Base-by-base conservation (phyloP, 2,888 invertebrate genomes). In the Cheilosia impressa region DNA sequence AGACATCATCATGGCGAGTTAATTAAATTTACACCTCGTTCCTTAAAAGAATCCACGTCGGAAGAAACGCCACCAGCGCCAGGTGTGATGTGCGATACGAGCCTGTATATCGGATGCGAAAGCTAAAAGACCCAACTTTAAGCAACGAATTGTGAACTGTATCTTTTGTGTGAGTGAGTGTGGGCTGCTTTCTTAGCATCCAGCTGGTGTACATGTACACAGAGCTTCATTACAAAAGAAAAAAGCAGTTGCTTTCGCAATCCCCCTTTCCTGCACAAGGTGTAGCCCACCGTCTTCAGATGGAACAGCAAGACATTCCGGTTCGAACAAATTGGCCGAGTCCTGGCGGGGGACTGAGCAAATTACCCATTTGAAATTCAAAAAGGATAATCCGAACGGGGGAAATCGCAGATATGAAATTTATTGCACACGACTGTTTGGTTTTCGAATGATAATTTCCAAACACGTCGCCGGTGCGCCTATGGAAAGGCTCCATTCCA, bases 11-110 rank as follows among this genome's bases (percentile, higher is more conserved):
- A 85, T 76, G 76, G 84, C 76, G 75, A 80, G 84, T 80, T 80
- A 85, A 85, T 85, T 85, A 85, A 85, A 85, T 85, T 85, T 85
- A 85, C 84, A 85, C 84, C 76, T 85, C 84, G 84, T 71, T 85
- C 76, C 76, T 76, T 80, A 38, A 85, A 80, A 38, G 71, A n/a
- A n/a, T n/a, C n/a, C 38, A 45, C 27, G 79, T 69, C 78, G 78
- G 55, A 78, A 68, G 83, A 72, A 66, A 62, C 43, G 71, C 62
- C 43, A 73, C 24, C 50, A 57, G 78, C 78, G 50, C 50, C 73
- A 73, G 73, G 78, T 65, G 69, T 17, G 45, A 69, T 41, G 58
- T 65, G 50, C 63, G 72, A 71, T 82, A 77, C 60, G 43, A 79
- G 22, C 60, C 76, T 58, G n/a, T 53, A 77, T 71, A 62, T 52